Conservation (phyloP, 2,113 vertebrate species). For the Rattus norvegicus region DNA sequence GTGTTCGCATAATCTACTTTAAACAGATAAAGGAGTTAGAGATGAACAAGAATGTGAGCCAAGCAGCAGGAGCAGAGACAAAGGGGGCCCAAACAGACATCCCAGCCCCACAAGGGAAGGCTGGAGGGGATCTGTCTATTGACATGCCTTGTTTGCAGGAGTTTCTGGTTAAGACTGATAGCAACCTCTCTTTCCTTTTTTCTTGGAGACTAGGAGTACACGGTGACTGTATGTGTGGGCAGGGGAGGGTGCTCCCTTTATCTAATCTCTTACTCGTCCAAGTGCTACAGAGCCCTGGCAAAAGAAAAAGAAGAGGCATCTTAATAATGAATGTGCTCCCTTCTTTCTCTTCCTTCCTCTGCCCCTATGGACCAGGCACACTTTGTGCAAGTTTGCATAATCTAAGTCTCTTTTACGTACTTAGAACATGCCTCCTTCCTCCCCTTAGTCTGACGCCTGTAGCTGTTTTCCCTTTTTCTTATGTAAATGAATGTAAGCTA, state of each 20-base stretch:
- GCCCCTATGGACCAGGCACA: accelerated
- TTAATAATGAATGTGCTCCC: neutral
- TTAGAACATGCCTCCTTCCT: neutral
- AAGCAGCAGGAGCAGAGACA: neutral
- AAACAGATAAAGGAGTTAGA: neutral
- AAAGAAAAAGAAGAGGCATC: neutral
- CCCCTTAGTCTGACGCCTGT: neutral
- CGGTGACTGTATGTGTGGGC: neutral
- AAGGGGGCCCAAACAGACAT: neutral
- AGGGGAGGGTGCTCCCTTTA: neutral
- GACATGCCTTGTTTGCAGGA: neutral
- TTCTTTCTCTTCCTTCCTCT: neutral
- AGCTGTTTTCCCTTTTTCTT: neutral
- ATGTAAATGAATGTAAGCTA: neutral
- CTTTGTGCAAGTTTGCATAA: neutral
- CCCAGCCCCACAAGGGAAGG: accelerated
- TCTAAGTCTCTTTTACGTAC: neutral
- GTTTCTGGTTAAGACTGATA: neutral
- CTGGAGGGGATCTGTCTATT: neutral
- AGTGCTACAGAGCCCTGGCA: accelerated
- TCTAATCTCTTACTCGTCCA: neutral
- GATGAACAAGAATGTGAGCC: accelerated
- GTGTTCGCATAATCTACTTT: neutral
- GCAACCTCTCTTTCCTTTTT: neutral
- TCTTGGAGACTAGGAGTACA: neutral